Percentiles rank a stretch among this genome's conserved stretches.
These are phyloP conservation scores for Cerceris rybyensis DNA, from an alignment of 2,888 invertebrate genomes.

Conservation along the genomic window DNA sequence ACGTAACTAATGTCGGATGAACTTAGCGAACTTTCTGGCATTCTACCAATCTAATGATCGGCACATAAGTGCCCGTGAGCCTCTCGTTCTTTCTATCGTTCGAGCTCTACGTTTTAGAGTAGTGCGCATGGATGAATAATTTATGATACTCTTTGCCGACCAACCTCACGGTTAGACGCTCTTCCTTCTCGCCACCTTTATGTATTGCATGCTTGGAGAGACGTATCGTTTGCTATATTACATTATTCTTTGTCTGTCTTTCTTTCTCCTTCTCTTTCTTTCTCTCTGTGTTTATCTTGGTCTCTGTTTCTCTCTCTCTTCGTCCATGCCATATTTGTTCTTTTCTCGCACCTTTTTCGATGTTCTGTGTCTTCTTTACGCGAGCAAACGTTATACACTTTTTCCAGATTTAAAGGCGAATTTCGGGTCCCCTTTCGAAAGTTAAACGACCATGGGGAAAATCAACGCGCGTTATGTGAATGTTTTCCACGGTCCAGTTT, in stretches of 20 bases:
- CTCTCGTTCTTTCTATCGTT: constrained; percentile 29
- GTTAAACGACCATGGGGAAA: constrained; percentile 20
- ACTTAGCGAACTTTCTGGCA: constrained; percentile 50
- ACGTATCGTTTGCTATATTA: constrained; percentile 19
- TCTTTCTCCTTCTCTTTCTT: too few species aligned
- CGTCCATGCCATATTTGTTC: too few species aligned
- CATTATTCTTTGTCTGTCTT: not conserved
- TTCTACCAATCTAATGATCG: constrained; percentile 62
- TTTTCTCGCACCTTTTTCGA: too few species aligned
- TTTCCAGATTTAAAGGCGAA: constrained; percentile 35
- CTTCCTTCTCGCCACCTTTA: constrained; percentile 1
- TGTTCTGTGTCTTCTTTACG: too few species aligned
- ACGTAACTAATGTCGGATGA: constrained; percentile 64
- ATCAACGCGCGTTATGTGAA: constrained; percentile 4
- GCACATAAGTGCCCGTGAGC: constrained; percentile 14
- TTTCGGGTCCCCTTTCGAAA: constrained; percentile 12
- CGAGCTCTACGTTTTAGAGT: constrained; percentile 29
- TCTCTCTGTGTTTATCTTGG: not conserved
- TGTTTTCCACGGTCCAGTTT: constrained; percentile 13
- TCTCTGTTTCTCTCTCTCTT: not conserved
- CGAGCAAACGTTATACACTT: not conserved
- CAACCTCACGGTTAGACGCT: constrained; percentile 33
- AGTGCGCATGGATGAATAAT: constrained; percentile 54
- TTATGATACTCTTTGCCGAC: constrained; percentile 43
- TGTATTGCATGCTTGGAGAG: not conserved